These are phyloP conservation scores for Rhinella marina DNA, from an alignment of 2,797 vertebrate species.

Conservation along the genomic window DNA sequence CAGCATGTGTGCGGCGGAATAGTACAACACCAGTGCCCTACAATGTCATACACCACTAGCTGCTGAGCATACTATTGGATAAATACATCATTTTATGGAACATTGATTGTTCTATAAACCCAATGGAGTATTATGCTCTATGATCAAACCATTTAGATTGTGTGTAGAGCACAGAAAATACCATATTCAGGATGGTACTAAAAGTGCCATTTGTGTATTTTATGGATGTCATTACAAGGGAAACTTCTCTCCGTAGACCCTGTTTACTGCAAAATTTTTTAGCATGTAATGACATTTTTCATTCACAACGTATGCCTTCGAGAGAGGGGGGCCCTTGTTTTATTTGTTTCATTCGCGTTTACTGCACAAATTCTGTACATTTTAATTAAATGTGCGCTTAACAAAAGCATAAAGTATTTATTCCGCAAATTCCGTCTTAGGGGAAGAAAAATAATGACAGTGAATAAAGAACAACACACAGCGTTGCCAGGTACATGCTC, in stretches of 20 bases:
- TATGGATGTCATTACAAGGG: conserved; percentile 84
- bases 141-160: conserved; percentile 87
- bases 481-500: conserved; percentile 66
- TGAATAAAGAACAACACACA: conserved; percentile 67
- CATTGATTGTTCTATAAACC: conserved; percentile 90
- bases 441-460: conserved; percentile 69
- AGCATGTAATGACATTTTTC: conserved; percentile 87
- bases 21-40: conserved; percentile 78
- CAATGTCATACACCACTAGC: conserved; percentile 83
- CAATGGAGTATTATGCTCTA: conserved; percentile 87
- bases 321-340: conserved; percentile 83
- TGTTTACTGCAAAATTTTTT: conserved; percentile 85
- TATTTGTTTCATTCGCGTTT: conserved; percentile 84
- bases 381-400: conserved; percentile 88
- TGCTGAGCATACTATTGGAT: conserved; percentile 84
- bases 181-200: conserved; percentile 85
- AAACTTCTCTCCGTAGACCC: conserved; percentile 84
- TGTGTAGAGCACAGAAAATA: conserved; percentile 86
- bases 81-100: conserved; percentile 91
- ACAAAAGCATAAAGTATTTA: conserved; percentile 81
- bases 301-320: conserved; percentile 86
- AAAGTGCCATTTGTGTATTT: conserved; percentile 88
- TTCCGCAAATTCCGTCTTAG: conserved; percentile 68
- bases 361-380: conserved; percentile 84
- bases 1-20: conserved; percentile 73